phyloP scores from a whole-genome alignment of 2,113 vertebrate species.

The Meleagris gallopavo region DNA sequence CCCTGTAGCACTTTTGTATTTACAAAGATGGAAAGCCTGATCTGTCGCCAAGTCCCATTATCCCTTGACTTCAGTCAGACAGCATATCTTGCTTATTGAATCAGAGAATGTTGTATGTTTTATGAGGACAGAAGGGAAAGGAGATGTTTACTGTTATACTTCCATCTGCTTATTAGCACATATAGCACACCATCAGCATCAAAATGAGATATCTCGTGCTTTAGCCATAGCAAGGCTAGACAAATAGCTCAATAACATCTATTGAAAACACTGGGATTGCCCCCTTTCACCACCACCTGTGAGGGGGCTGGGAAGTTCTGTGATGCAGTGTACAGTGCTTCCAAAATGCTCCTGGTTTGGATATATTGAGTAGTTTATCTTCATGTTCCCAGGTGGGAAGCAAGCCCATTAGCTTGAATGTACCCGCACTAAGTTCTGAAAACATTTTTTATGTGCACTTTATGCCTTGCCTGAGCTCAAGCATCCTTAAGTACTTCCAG shows the following conservation, averaged over 20 bases:
- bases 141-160: not conserved
- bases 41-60: conserved; percentile 17
- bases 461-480: conserved; percentile 15
- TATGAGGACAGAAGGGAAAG: conserved; percentile 23
- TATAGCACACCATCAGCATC: not conserved
- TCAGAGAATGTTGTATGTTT: conserved; percentile 1
- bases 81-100: conserved; percentile 49
- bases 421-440: conserved; percentile 30
- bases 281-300: not conserved
- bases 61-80: not conserved
- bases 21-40: conserved; percentile 51
- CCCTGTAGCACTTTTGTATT: conserved; percentile 50
- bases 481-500: conserved; percentile 63
- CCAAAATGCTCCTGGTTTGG: not conserved
- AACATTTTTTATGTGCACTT: not conserved
- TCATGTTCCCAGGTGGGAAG: not conserved
- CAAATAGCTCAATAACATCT: not conserved
- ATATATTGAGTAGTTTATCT: not conserved
- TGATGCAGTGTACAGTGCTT: not conserved
- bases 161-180: conserved; percentile 1
- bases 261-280: not conserved
- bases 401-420: not conserved
- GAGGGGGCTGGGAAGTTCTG: not conserved
- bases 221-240: not conserved
- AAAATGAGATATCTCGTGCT: not conserved